Conservation (phyloP, 2,888 invertebrate species). For the Rhamphomyia laevipes region DNA sequence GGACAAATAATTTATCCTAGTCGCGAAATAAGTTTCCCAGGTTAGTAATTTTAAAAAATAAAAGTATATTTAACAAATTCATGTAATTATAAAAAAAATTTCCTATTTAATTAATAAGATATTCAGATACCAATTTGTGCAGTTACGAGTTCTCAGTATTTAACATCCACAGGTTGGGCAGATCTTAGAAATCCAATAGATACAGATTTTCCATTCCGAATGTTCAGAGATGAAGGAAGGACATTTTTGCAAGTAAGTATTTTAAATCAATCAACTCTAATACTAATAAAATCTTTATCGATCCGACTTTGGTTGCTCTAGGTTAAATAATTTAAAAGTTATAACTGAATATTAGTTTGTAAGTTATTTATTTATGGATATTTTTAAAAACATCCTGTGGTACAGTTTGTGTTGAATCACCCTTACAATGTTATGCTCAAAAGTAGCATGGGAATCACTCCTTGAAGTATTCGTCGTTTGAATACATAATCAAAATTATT, state of each 20-base stretch:
- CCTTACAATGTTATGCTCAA: too few species aligned
- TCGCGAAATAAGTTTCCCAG: slow-evolving; percentile 70
- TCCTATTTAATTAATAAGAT: slow-evolving; percentile 38
- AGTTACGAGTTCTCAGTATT: slow-evolving; percentile 72
- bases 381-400: too few species aligned
- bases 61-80: not conserved
- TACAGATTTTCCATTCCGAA: slow-evolving; percentile 66
- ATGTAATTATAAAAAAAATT: slow-evolving; percentile 2
- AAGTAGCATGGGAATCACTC: too few species aligned
- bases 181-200: slow-evolving; percentile 66
- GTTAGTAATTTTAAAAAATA: slow-evolving; percentile 21
- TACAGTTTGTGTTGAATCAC: too few species aligned
- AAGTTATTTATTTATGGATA: too few species aligned
- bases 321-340: too few species aligned
- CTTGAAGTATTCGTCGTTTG: too few species aligned
- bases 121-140: slow-evolving; percentile 73
- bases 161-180: slow-evolving; percentile 66
- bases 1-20: slow-evolving; percentile 84
- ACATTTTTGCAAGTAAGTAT: slow-evolving; percentile 62
- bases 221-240: slow-evolving; percentile 69
- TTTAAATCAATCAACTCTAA: too few species aligned
- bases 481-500: too few species aligned
- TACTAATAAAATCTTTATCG: too few species aligned
- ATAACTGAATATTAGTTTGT: too few species aligned
- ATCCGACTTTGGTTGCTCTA: too few species aligned